Percentiles rank a stretch among this genome's conserved stretches.
Conservation (phyloP, 2,888 invertebrate species). For the Drosophila nigricruria region DNA sequence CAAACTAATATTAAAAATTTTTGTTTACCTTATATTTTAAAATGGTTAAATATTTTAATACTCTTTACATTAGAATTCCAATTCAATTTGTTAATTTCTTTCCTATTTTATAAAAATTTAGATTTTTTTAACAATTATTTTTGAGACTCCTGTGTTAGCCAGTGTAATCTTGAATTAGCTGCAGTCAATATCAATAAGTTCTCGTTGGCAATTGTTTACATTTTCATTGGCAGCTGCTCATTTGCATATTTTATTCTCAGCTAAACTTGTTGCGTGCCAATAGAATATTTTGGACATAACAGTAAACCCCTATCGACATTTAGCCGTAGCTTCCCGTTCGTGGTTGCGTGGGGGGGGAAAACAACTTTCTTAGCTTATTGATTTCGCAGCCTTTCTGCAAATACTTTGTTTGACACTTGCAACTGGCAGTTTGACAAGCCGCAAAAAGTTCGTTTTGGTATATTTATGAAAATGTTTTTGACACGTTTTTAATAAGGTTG, state of each 20-base stretch:
- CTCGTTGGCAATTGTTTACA: constrained; percentile 9
- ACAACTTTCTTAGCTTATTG: constrained; percentile 59
- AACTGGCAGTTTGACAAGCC: constrained; percentile 74
- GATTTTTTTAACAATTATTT: background rate
- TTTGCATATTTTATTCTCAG: constrained; percentile 31
- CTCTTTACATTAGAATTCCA: no score
- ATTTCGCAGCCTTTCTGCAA: constrained; percentile 59
- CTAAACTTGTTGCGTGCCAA: constrained; percentile 58
- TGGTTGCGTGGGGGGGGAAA: constrained; percentile 1
- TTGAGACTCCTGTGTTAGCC: background rate
- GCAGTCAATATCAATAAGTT: constrained; percentile 20
- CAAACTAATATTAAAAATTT: no score
- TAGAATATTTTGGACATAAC: constrained; percentile 5
- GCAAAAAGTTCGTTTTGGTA: constrained; percentile 70
- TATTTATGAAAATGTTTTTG: constrained; percentile 80
- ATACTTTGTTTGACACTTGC: constrained; percentile 79
- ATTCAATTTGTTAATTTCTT: no score
- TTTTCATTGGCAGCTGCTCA: constrained; percentile 21
- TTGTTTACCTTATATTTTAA: no score
- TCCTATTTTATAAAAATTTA: background rate
- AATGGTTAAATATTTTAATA: no score
- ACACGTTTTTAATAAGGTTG: constrained; percentile 79
- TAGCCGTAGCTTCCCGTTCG: background rate
- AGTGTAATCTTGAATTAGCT: background rate
- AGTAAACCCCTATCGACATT: constrained; percentile 12